phyloP scores from a whole-genome alignment of 2,113 vertebrate species.

The Diphyllodes magnificus region DNA sequence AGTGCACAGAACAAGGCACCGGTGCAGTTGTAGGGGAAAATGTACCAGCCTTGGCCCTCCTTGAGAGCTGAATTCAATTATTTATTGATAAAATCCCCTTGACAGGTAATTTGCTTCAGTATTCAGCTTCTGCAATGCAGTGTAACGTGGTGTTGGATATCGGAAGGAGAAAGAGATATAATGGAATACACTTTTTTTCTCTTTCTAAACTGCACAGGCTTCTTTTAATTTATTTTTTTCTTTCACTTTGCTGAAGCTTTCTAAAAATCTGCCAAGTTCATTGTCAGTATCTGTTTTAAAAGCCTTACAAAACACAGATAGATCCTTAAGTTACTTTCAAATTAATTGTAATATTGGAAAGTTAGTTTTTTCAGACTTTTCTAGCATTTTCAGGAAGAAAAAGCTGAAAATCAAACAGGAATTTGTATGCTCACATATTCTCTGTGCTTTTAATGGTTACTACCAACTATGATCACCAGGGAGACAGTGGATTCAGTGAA shows the following conservation, averaged over 20 bases:
- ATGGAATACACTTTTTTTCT: neutral
- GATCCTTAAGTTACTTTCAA: neutral
- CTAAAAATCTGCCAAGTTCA: slow-evolving; percentile 1
- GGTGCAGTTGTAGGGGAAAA: neutral
- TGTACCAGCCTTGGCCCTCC: neutral
- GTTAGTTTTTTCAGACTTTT: neutral
- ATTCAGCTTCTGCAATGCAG: neutral
- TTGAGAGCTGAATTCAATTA: neutral
- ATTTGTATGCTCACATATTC: neutral
- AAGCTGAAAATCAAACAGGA: neutral
- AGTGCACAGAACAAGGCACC: neutral
- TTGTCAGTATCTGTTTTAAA: neutral
- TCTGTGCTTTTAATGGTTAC: neutral
- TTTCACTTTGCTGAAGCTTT: neutral
- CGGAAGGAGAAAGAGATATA: neutral
- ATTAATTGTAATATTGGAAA: neutral
- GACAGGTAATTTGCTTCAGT: slow-evolving; percentile 27
- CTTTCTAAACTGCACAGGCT: neutral
- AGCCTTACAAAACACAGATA: neutral
- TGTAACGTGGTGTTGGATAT: neutral
- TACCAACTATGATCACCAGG: neutral
- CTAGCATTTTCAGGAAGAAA: neutral
- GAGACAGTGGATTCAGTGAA: neutral
- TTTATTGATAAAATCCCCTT: slow-evolving; percentile 32
- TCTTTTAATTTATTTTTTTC: neutral